Conservation (phyloP, 2,113 vertebrate species). For the Bos javanicus region DNA sequence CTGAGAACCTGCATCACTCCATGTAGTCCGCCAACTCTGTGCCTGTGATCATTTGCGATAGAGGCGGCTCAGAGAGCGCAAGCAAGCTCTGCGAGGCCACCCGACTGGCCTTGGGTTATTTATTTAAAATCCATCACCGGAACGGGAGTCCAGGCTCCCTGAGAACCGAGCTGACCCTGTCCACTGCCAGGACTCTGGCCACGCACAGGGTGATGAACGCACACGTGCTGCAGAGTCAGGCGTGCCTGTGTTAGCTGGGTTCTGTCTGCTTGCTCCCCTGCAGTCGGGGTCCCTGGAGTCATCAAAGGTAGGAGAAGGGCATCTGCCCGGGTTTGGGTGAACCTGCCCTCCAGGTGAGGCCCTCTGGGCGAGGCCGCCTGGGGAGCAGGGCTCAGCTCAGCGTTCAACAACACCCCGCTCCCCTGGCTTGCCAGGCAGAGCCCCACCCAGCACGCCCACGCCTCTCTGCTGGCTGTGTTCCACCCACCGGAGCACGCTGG, state of each 20-base stretch:
- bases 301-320: too few species aligned
- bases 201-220: accelerated
- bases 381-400: background rate
- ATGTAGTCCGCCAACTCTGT: accelerated
- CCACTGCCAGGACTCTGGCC: background rate
- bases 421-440: accelerated
- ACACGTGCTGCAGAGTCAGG: accelerated
- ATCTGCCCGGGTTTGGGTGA: background rate
- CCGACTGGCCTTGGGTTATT: background rate
- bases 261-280: background rate
- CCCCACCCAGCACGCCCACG: background rate
- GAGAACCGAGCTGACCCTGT: background rate
- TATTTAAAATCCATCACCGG: background rate
- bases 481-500: accelerated
- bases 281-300: accelerated
- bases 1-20: accelerated
- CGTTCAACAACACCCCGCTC: background rate
- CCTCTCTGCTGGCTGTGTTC: background rate
- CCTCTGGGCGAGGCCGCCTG: background rate
- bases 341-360: background rate
- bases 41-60: accelerated
- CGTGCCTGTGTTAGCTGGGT: accelerated
- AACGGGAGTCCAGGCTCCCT: background rate
- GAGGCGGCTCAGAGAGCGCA: background rate
- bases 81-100: background rate